phyloP scores from a whole-genome alignment of 2,797 vertebrate species.

The Anas georgica region DNA sequence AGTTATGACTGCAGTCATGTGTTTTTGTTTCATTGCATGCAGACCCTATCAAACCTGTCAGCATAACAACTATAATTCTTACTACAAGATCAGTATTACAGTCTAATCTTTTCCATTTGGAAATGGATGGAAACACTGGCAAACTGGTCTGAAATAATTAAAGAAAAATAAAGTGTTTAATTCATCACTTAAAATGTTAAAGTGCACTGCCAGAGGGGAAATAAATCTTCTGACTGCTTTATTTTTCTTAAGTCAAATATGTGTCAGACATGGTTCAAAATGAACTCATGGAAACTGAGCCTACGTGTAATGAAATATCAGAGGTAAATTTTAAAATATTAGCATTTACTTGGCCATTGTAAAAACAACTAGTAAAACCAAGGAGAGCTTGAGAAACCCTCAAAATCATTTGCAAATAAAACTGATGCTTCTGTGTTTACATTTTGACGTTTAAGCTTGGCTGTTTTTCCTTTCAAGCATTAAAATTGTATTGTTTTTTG shows the following conservation, averaged over 20 bases:
- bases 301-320: not conserved
- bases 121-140: not conserved
- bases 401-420: not conserved
- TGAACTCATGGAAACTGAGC: not conserved
- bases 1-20: not conserved
- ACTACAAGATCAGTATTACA: not conserved
- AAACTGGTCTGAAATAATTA: not conserved
- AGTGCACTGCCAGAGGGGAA: not conserved
- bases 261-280: slow-evolving; percentile 3
- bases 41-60: not conserved
- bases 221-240: slow-evolving; percentile 9
- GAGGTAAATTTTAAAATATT: not conserved
- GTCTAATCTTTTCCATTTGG: slow-evolving; percentile 18
- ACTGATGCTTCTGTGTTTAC: not conserved
- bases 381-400: not conserved
- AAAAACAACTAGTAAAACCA: not conserved
- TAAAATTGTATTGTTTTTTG: not conserved
- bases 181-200: slow-evolving; percentile 12
- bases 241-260: not conserved
- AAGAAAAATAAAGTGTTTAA: slow-evolving; percentile 30
- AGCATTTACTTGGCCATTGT: not conserved
- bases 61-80: not conserved
- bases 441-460: not conserved
- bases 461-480: not conserved
- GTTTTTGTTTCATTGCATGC: not conserved